Conservation (phyloP, 2,113 vertebrate genomes). For the Kobus ellipsiprymnus region DNA sequence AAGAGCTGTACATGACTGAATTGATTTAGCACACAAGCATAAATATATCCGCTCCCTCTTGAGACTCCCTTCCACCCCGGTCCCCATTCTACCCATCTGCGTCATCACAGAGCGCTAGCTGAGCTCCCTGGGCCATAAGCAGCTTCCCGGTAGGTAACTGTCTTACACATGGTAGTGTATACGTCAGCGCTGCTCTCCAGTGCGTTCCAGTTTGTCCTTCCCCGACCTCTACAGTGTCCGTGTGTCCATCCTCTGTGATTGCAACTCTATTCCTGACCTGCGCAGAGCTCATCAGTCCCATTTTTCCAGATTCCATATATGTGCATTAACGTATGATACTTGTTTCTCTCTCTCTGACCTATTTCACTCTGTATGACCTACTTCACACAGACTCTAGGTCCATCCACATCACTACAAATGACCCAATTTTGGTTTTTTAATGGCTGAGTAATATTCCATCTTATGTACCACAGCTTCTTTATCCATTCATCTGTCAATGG, state of each 20-base stretch:
- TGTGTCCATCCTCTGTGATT: not conserved
- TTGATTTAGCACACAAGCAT: not conserved
- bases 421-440: not conserved
- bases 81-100: not conserved
- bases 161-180: not conserved
- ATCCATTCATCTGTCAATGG: not conserved
- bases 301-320: not conserved
- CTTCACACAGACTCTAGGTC: not conserved
- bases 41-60: not conserved
- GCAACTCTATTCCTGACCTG: not conserved
- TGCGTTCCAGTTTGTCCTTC: not conserved
- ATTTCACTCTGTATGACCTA: not conserved
- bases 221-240: not conserved
- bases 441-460: not conserved
- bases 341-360: not conserved
- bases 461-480: not conserved
- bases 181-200: not conserved
- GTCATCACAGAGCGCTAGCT: not conserved
- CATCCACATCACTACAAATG: not conserved
- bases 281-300: not conserved
- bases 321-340: not conserved
- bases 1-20: not conserved
- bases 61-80: not conserved
- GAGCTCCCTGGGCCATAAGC: not conserved
- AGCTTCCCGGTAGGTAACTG: not conserved